Percentiles rank a stretch among this genome's conserved stretches.
Conservation (phyloP, 2,113 vertebrate genomes). For the Psittacula cyanocephala region DNA sequence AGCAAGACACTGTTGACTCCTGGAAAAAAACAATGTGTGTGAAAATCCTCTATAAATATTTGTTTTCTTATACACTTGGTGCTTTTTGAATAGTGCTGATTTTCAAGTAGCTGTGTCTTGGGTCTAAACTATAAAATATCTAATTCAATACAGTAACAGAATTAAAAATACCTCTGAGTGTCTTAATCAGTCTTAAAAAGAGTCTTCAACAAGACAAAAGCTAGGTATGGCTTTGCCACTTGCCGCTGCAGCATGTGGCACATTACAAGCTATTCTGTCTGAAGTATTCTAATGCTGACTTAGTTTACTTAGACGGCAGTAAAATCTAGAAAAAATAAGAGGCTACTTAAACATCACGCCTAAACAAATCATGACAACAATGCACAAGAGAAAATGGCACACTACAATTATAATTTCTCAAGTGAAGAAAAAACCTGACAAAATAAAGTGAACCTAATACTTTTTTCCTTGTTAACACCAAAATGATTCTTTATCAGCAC, state of each 20-base stretch:
- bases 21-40: not conserved
- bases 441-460: constrained; percentile 4
- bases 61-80: not conserved
- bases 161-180: not conserved
- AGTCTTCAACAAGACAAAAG: not conserved
- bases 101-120: not conserved
- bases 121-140: not conserved
- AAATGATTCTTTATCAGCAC: not conserved
- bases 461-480: not conserved
- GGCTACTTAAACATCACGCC: not conserved
- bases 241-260: not conserved
- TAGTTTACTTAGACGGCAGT: not conserved
- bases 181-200: not conserved
- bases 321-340: not conserved
- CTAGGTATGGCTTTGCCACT: not conserved
- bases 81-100: not conserved
- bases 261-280: not conserved
- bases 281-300: not conserved
- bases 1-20: not conserved
- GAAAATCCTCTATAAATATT: not conserved
- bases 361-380: not conserved
- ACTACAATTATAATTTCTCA: not conserved
- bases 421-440: constrained; percentile 10
- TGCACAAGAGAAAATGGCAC: not conserved
- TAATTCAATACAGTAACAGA: not conserved